These are phyloP conservation scores for Dolichotis patagonum DNA, from an alignment of 2,113 vertebrate genomes.

Conservation along the genomic window DNA sequence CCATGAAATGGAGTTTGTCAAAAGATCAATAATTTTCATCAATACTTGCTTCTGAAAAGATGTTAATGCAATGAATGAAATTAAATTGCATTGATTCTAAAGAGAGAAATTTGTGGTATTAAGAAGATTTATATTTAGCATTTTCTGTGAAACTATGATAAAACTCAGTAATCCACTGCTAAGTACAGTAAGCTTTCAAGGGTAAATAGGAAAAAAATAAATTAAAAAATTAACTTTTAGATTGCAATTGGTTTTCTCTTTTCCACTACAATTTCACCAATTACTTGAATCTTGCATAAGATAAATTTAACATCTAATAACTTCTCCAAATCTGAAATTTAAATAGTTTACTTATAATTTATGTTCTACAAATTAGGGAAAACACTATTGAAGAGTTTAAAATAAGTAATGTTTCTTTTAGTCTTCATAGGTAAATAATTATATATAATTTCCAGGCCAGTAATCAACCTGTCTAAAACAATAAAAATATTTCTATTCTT, in stretches of 20 bases:
- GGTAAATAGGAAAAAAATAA: constrained; percentile 62
- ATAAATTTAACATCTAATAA: background rate
- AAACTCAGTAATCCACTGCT: constrained; percentile 65
- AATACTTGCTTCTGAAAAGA: constrained; percentile 87
- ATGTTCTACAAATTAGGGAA: background rate
- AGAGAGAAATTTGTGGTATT: constrained; percentile 85
- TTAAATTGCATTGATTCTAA: constrained; percentile 91
- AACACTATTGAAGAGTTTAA: background rate
- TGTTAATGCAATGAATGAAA: constrained; percentile 90
- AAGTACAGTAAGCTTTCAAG: constrained; percentile 65
- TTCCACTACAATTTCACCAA: background rate
- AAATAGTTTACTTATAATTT: background rate
- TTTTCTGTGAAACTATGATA: constrained; percentile 59
- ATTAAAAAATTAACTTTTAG: constrained; percentile 61
- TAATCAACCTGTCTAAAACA: background rate
- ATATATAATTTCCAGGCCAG: background rate
- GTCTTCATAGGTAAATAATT: background rate
- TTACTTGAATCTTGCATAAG: background rate
- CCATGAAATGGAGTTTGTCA: constrained; percentile 79
- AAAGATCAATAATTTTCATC: constrained; percentile 89
- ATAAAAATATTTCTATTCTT: background rate
- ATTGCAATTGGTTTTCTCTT: background rate
- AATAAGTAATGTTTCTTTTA: constrained; percentile 19
- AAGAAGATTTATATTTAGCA: constrained; percentile 68
- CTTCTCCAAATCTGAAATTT: background rate